These are phyloP conservation scores for Carassius carassius DNA, from an alignment of 2,113 vertebrate genomes.

Conservation along the genomic window DNA sequence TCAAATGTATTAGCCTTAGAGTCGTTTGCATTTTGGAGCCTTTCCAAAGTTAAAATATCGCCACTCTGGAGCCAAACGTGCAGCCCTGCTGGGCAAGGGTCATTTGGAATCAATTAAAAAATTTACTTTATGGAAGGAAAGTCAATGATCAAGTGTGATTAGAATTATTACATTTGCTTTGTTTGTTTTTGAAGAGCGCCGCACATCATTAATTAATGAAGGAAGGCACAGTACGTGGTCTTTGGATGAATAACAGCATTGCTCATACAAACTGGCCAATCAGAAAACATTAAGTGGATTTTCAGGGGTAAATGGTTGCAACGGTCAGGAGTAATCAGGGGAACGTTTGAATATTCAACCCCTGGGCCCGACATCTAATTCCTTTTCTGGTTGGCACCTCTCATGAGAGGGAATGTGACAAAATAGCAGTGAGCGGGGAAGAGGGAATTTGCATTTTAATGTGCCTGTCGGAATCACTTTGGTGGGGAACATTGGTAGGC, in stretches of 20 bases:
- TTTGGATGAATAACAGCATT: neutral
- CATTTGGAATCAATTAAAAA: slow-evolving; percentile 38
- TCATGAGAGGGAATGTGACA: slow-evolving; percentile 83
- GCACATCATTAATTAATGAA: neutral
- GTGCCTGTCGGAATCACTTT: slow-evolving; percentile 80
- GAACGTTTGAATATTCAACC: slow-evolving; percentile 79
- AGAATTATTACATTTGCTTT: neutral
- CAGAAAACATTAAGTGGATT: slow-evolving; percentile 45
- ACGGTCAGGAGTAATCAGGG: slow-evolving; percentile 66
- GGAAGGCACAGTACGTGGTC: neutral
- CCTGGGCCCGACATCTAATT: slow-evolving; percentile 84
- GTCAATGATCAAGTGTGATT: slow-evolving; percentile 22
- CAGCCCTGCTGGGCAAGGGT: neutral
- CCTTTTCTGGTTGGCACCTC: slow-evolving; percentile 71
- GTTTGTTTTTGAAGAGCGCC: slow-evolving; percentile 10
- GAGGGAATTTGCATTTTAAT: slow-evolving; percentile 93
- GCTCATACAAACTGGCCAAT: neutral
- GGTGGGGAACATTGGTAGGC: slow-evolving; percentile 58
- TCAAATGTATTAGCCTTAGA: slow-evolving; percentile 33
- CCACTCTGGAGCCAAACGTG: slow-evolving; percentile 48
- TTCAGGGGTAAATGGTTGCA: slow-evolving; percentile 56
- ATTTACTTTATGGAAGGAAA: slow-evolving; percentile 8
- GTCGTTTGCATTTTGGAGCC: slow-evolving; percentile 69
- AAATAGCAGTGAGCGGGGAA: slow-evolving; percentile 76
- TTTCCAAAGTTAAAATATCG: slow-evolving; percentile 26